Evolutionary conservation across 2,888 invertebrate genomes (phyloP), one percentile per base, ranked within the genome.

Genomic region (Salticus scenicus): DNA sequence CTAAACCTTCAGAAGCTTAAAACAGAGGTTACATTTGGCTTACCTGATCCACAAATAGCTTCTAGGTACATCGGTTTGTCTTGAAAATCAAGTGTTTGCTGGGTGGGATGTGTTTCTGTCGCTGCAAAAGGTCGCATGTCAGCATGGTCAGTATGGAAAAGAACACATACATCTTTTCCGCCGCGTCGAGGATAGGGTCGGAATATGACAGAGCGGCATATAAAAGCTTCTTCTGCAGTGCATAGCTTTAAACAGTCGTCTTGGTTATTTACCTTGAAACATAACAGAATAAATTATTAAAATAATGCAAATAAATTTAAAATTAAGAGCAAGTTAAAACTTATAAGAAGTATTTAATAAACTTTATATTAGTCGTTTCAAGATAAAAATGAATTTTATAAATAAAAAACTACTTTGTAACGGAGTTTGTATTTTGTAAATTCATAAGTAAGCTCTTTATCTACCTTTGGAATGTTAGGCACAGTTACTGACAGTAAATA

Each of bases 121-220:
- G 96, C 96, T 0, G 97, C 96, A 57, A 97, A 97, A 90, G 97
- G 97, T 0, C 97, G 97, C 75, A 97, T 92, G 0, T 96, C 96
- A 92, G 95, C 95, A 91, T 97, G 97, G 91, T 97, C 97, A 90
- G 97, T 93, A 90, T 98, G 97, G 93, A 96, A 97, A 47, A 97
- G 93, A 88, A 97, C 94, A 91, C 97, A 98, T 92, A 97, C 97
- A 93, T 97, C 96, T 87, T 95, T 95, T 33, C 89, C 89, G 0
- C 89, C 89, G 0, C 88, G 87, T 42, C 88, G 79, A n/a, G 88
- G 87, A 37, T 86, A 88, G 14, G 88, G 87, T 24, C 88, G 89
- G 88, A 90, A 90, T 90, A 97, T 91, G 93, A 95, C 93, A 87
- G 97, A 94, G 90, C 97, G 94, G 91, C 97, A 98, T 63, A 97